Conservation (phyloP, 53 echinoderm and acorn worm genomes). For the Mesocentrotus franciscanus region DNA sequence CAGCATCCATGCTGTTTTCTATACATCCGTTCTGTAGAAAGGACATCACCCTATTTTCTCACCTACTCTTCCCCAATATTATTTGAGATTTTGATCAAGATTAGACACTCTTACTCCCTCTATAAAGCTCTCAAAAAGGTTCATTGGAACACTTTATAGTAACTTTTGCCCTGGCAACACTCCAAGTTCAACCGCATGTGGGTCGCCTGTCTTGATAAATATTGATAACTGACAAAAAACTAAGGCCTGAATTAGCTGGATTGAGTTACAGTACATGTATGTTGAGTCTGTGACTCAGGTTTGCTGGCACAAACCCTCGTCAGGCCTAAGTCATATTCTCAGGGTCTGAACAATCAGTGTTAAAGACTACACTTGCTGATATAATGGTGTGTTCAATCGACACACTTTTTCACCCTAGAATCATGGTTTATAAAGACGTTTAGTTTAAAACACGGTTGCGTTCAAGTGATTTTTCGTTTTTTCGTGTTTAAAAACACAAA, state of each 20-base stretch:
- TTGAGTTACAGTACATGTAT: background rate
- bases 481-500: no score
- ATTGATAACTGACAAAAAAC: background rate
- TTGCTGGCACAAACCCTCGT: background rate
- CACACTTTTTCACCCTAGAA: no score
- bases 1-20: background rate
- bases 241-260: background rate
- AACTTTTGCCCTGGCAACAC: background rate
- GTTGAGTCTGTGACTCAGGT: background rate
- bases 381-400: no score
- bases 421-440: no score
- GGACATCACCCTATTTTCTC: background rate
- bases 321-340: background rate
- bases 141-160: constrained; percentile 3
- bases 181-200: background rate
- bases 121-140: background rate
- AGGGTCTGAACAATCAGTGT: background rate
- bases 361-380: background rate
- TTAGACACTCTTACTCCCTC: background rate
- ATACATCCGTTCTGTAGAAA: background rate
- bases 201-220: background rate
- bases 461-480: no score
- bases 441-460: no score
- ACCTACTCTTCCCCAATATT: background rate
- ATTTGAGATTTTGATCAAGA: background rate